Conservation (phyloP, 2,888 invertebrate species). For the Archips crataeganus region DNA sequence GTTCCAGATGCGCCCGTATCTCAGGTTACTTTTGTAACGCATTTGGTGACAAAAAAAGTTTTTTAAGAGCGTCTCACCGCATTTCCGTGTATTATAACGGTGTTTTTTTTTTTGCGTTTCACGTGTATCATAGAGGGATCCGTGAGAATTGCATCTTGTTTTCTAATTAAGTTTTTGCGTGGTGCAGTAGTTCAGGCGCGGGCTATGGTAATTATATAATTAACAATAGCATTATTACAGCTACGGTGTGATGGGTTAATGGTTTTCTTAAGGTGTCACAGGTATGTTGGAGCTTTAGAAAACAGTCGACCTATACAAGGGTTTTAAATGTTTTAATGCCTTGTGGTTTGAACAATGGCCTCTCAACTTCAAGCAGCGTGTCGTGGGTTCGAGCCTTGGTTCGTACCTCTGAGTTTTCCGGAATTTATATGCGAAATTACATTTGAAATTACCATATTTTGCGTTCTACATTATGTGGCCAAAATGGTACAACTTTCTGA, state of each 20-base stretch:
- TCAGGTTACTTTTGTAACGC: constrained; percentile 25
- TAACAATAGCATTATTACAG: constrained; percentile 34
- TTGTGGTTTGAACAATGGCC: no score
- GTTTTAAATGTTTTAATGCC: no score
- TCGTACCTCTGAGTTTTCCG: no score
- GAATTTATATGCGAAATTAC: no score
- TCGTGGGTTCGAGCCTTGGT: no score
- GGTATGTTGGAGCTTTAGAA: no score
- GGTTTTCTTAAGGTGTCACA: no score
- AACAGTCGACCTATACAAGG: no score
- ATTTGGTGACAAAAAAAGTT: constrained; percentile 38
- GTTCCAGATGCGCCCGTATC: constrained; percentile 15
- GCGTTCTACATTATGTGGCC: no score
- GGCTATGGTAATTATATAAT: constrained; percentile 21
- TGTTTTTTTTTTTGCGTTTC: constrained; percentile 34
- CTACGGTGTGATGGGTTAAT: background rate
- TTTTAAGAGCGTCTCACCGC: constrained; percentile 36
- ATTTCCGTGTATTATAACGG: constrained; percentile 41
- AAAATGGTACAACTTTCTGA: no score
- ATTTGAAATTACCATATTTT: no score
- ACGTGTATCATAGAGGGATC: constrained; percentile 33
- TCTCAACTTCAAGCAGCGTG: no score
- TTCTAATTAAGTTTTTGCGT: constrained; percentile 42
- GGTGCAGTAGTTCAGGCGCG: constrained; percentile 26
- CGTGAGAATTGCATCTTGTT: constrained; percentile 43